phyloP scores from a whole-genome alignment of 2,888 invertebrate genomes.

The Lasius platythorax region DNA sequence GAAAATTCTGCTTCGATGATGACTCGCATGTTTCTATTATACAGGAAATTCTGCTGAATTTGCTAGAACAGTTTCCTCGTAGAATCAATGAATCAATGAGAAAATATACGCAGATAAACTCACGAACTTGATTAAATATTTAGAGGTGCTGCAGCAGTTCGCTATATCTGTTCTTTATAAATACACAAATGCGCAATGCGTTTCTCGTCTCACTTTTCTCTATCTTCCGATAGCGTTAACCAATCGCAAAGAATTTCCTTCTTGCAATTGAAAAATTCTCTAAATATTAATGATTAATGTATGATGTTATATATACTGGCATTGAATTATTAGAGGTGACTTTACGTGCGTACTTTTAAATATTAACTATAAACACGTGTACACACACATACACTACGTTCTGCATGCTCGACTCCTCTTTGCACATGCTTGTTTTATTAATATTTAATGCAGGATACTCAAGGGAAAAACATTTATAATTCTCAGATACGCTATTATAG shows the following conservation, averaged over 20 bases:
- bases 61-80: conserved; percentile 1
- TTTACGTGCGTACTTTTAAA: conserved; percentile 10
- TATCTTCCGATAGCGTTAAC: background rate
- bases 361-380: background rate
- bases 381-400: background rate
- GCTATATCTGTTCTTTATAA: conserved; percentile 26
- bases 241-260: background rate
- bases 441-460: background rate
- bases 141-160: conserved; percentile 15
- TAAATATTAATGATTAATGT: background rate
- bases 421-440: conserved; percentile 14
- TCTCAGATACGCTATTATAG: background rate
- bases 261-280: conserved; percentile 1
- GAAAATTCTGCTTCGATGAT: background rate
- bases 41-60: background rate
- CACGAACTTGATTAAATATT: conserved; percentile 38
- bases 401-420: background rate
- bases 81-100: conserved; percentile 15
- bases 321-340: conserved; percentile 7
- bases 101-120: conserved; percentile 11
- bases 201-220: background rate
- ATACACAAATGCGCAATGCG: background rate
- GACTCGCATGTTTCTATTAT: background rate
- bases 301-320: background rate
- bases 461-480: conserved; percentile 21